A percentile compares a stretch with the other conserved stretches of the same genome.
These are phyloP conservation scores for Homarus gammarus DNA, from an alignment of 2,888 invertebrate species.

Conservation along the genomic window DNA sequence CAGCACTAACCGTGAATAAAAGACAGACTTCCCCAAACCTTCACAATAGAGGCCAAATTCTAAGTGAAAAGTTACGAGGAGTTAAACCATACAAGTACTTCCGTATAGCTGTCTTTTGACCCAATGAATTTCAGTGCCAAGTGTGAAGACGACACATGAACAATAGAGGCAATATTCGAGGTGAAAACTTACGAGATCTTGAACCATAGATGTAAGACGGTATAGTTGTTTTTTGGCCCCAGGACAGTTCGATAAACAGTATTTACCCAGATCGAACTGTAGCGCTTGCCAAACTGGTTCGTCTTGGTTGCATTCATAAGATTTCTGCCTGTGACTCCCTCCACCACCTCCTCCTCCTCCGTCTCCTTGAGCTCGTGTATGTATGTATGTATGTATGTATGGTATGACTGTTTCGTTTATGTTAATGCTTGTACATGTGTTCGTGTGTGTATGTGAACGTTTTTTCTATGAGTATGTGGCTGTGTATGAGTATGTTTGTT, in stretches of 20 bases:
- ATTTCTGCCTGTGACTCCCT: background rate
- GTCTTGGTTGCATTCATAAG: background rate
- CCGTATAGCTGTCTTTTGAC: background rate
- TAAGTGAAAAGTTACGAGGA: background rate
- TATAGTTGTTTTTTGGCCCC: background rate
- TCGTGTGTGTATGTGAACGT: no score
- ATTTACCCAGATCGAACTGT: background rate
- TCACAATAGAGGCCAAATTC: background rate
- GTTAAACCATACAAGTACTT: background rate
- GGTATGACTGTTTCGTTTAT: background rate
- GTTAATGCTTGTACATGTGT: constrained; percentile 1
- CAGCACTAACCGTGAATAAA: background rate
- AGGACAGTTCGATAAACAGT: background rate
- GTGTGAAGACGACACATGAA: no score
- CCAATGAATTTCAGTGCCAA: no score
- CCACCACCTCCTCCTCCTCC: background rate
- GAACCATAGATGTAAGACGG: background rate
- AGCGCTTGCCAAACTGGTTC: background rate
- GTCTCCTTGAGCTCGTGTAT: background rate
- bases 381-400: background rate
- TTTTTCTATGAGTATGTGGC: background rate
- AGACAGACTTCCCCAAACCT: background rate
- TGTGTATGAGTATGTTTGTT: background rate
- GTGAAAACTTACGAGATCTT: no score
- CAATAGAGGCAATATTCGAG: no score